Conservation (phyloP, 2,888 invertebrate genomes). For the Leptopilina syphax region DNA sequence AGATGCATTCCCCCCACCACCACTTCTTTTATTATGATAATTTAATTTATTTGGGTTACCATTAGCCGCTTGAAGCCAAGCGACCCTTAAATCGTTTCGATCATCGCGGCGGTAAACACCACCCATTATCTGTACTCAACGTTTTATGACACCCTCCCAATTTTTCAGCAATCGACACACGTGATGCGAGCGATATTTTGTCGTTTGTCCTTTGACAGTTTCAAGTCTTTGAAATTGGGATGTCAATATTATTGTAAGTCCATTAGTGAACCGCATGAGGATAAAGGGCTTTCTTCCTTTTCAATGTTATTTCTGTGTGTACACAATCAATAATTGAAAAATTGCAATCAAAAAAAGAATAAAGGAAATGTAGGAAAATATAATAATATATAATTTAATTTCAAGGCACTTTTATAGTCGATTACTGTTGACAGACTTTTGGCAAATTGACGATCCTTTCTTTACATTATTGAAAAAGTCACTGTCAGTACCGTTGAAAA, state of each 20-base stretch:
- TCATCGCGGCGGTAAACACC: constrained; percentile 72
- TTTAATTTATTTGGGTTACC: constrained; percentile 74
- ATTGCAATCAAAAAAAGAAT: no score
- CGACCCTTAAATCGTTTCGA: constrained; percentile 70
- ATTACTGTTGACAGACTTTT: no score
- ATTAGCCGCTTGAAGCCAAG: constrained; percentile 71
- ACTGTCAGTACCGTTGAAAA: no score
- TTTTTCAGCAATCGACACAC: constrained; percentile 25
- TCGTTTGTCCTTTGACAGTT: constrained; percentile 23
- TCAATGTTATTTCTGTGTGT: neutral
- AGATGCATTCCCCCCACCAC: constrained; percentile 47
- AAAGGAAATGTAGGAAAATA: no score
- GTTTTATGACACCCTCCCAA: constrained; percentile 46
- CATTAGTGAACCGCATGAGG: constrained; percentile 8
- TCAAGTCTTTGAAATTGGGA: constrained; percentile 3
- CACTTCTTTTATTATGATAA: constrained; percentile 73
- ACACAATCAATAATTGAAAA: no score
- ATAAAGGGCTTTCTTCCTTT: neutral
- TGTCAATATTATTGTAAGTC: constrained; percentile 33
- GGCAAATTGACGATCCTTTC: no score
- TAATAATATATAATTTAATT: no score
- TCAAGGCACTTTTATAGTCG: no score
- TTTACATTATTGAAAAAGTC: no score
- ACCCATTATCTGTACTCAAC: constrained; percentile 72
- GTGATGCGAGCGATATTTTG: constrained; percentile 4